phyloP scores from a whole-genome alignment of 2,888 invertebrate species.

The Galerucella pusilla region DNA sequence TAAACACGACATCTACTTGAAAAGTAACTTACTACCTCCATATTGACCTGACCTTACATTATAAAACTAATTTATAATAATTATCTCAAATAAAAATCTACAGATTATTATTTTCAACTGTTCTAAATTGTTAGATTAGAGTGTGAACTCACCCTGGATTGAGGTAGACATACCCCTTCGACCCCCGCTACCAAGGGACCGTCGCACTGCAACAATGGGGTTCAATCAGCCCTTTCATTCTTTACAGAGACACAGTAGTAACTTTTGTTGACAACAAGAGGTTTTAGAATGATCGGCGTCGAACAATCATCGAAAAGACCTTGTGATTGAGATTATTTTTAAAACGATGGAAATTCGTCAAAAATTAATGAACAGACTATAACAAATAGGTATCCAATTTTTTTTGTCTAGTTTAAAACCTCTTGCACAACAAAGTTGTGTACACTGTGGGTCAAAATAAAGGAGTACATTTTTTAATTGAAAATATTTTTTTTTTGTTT shows the following conservation, averaged over 20 bases:
- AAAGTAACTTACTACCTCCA: too few relatives aligned
- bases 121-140: conserved; percentile 40
- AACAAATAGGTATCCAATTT: too few relatives aligned
- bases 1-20: too few relatives aligned
- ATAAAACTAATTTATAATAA: neutral
- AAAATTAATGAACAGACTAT: too few relatives aligned
- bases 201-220: conserved; percentile 62
- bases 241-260: conserved; percentile 15
- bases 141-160: conserved; percentile 62
- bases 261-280: neutral
- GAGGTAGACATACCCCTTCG: conserved; percentile 63
- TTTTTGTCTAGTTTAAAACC: too few relatives aligned
- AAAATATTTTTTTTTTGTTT: too few relatives aligned
- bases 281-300: neutral
- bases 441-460: too few relatives aligned
- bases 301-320: too few relatives aligned
- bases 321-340: too few relatives aligned
- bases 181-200: conserved; percentile 62
- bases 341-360: too few relatives aligned
- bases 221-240: conserved; percentile 41
- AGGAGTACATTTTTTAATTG: too few relatives aligned
- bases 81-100: neutral
- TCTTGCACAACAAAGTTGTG: too few relatives aligned
- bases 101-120: neutral
- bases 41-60: neutral